Base-by-base conservation (phyloP, 2,888 invertebrate genomes). In the Quadriops clusia region DNA sequence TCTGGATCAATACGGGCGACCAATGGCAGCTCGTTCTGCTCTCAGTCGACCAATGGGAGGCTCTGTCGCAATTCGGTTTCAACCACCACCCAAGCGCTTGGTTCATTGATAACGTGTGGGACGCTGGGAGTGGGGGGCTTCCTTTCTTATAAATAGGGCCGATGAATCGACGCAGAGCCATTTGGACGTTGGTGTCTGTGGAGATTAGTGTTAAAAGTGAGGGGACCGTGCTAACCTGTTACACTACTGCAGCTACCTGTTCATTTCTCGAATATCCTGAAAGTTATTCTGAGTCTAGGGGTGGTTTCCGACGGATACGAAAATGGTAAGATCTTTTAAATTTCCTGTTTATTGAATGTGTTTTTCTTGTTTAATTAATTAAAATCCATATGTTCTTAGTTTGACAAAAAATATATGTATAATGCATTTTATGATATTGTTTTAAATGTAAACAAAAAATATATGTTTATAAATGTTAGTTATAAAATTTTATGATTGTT, bases 41-140 rank as follows among this genome's bases (percentile, higher is more conserved):
- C 49, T 49, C 47, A 42, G 42, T 42, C 42, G 36, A 36, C 58
- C 55, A 59, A 59, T 57, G 33, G 39, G 39, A 38, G 33, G 31
- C 30, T 36, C 40, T 53, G 55, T 46, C 52, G 54, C 56, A 54
- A 44, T 50, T 49, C 44, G 45, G 45, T 41, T 39, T 36, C 32
- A 37, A 39, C 41, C 43, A 36, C 46, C 54, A 57, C 57, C 54
- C 51, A 53, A 45, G 47, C 49, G 48, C 43, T 32, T 33, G 40
- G 44, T 74, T 74, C 74, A 74, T 74, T 74, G 68, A 74, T 70
- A 70, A 67, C 68, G 72, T 70, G 74, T 74, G 67, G 74, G 74
- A 69, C 70, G 45, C 36, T 54, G 45, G 40, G 65, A 63, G 64
- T 56, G 48, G 47, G 58, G 61, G 52, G 53, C 49, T 41, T 29